Evolutionary conservation across 2,113 vertebrate genomes (phyloP).

Genomic region (Picathartes gymnocephalus): DNA sequence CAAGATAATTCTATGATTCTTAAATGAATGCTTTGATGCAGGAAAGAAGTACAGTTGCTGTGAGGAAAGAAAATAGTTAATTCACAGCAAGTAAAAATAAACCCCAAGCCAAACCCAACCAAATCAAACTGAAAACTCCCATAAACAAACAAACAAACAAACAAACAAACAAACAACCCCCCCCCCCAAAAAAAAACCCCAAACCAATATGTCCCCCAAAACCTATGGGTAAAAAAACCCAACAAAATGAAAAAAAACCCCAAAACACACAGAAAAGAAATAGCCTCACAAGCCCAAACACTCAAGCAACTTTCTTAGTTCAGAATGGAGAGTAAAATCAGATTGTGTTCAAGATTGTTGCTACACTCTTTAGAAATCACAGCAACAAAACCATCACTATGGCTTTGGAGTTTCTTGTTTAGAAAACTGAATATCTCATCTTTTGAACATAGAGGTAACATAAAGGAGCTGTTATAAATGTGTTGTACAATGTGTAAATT

Average conservation of each 20-base stretch:
- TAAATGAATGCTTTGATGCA: neutral
- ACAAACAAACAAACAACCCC: too few species aligned
- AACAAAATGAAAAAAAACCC: too few species aligned
- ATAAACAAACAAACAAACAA: neutral
- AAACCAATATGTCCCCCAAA: neutral
- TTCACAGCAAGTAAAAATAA: neutral
- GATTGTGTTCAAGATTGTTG: neutral
- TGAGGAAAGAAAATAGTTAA: neutral
- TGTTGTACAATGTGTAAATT: neutral
- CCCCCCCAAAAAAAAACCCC: too few species aligned
- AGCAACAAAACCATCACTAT: neutral
- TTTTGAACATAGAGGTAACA: neutral
- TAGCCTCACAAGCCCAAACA: fast-evolving
- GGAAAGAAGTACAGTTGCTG: neutral
- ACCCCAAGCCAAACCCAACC: neutral
- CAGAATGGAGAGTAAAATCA: neutral
- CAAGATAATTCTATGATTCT: neutral
- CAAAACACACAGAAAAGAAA: too few species aligned
- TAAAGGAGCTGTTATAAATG: neutral
- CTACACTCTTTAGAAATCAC: neutral
- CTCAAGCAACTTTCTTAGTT: neutral
- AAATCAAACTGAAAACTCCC: neutral
- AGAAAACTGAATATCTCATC: neutral
- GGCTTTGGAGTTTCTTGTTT: neutral
- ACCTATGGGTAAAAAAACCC: too few species aligned